These are phyloP conservation scores for Pheucticus melanocephalus DNA, from an alignment of 2,113 vertebrate species.

Conservation along the genomic window DNA sequence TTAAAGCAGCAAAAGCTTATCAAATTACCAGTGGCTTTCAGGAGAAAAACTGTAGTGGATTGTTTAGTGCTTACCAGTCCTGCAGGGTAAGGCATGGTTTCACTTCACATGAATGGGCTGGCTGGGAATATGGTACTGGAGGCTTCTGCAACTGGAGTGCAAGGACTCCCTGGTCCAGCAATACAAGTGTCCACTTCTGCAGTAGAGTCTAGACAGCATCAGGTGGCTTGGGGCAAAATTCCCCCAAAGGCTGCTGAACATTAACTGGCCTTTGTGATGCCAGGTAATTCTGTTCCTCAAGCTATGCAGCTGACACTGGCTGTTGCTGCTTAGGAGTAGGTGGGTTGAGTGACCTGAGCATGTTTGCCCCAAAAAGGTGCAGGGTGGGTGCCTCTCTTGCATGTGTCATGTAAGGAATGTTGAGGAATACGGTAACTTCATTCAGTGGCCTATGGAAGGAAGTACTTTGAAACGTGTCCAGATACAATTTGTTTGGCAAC, in stretches of 20 bases:
- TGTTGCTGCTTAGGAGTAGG: neutral
- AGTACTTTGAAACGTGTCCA: neutral
- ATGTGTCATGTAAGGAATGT: neutral
- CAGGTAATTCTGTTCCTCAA: neutral
- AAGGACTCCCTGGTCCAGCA: neutral
- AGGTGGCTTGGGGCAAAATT: neutral
- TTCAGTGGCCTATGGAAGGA: neutral
- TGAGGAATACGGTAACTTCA: neutral
- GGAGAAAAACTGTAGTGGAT: neutral
- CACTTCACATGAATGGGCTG: neutral
- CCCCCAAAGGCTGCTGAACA: neutral
- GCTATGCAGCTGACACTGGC: neutral
- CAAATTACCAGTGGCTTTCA: neutral
- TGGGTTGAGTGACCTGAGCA: neutral
- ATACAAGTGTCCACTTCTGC: neutral
- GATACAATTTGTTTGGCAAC: neutral
- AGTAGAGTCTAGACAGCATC: neutral
- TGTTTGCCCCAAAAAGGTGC: neutral
- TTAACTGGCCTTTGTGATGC: neutral
- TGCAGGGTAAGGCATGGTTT: neutral
- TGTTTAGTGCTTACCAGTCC: neutral
- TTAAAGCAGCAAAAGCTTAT: neutral
- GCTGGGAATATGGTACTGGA: neutral
- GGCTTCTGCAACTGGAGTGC: neutral
- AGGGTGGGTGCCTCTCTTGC: rapidly evolving